phyloP scores from a whole-genome alignment of 2,888 invertebrate genomes.

The Ormyrus labotus region DNA sequence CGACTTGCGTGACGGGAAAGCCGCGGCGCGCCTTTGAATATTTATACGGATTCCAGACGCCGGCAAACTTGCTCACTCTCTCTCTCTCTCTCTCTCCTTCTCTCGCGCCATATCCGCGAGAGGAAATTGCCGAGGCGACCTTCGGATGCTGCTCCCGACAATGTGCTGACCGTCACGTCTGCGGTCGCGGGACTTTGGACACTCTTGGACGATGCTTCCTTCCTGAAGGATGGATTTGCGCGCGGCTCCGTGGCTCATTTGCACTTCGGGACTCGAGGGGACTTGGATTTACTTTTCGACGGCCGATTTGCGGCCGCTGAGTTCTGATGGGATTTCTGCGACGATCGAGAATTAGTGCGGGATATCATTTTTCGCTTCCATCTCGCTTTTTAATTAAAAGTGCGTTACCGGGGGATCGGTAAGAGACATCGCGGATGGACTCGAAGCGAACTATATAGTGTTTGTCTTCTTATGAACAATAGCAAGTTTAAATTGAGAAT shows the following conservation, averaged over 20 bases:
- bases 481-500: constrained; percentile 44
- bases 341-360: too few relatives aligned
- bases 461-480: constrained; percentile 40
- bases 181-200: constrained; percentile 29
- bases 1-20: constrained; percentile 27
- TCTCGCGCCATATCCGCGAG: neutral
- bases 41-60: constrained; percentile 26
- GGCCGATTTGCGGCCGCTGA: neutral
- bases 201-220: neutral
- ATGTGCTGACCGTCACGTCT: constrained; percentile 35
- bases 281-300: neutral
- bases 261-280: neutral
- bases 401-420: too few relatives aligned
- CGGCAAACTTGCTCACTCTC: neutral
- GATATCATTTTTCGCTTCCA: too few relatives aligned
- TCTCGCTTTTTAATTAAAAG: too few relatives aligned
- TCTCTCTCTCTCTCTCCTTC: too few relatives aligned
- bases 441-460: neutral
- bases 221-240: neutral
- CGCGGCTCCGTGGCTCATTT: neutral
- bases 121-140: neutral
- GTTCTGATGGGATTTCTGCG: too few relatives aligned
- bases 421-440: neutral
- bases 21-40: constrained; percentile 36
- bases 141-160: neutral